These are phyloP conservation scores for Branchinecta lindahli DNA, from an alignment of 1,140 invertebrate species.

Conservation along the genomic window DNA sequence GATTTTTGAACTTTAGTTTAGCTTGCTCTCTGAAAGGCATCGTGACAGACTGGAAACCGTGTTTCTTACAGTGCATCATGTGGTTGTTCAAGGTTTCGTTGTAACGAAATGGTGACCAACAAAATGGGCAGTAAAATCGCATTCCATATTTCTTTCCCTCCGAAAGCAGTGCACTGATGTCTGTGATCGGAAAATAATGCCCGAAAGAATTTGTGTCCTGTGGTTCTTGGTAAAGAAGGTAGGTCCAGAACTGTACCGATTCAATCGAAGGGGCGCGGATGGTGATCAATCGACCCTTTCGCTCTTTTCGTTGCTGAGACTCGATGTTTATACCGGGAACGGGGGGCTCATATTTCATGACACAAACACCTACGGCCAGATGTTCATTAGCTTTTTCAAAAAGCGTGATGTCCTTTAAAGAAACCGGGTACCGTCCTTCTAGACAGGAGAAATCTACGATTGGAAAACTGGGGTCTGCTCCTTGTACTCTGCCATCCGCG, in stretches of 20 bases:
- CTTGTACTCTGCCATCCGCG: not conserved
- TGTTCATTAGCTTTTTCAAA: conserved; percentile 5
- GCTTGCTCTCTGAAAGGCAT: not conserved
- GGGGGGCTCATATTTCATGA: not conserved
- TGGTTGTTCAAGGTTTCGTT: not conserved
- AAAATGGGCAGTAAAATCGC: too few species aligned
- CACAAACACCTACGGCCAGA: not conserved
- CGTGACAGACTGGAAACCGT: not conserved
- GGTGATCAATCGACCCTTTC: not conserved
- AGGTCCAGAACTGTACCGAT: too few species aligned
- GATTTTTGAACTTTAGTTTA: not conserved
- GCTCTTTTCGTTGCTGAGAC: not conserved
- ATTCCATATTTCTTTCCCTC: too few species aligned
- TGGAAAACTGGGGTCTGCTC: not conserved
- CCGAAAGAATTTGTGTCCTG: too few species aligned
- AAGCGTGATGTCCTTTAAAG: not conserved
- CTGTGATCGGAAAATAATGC: too few species aligned
- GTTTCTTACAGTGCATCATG: not conserved
- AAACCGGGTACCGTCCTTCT: too few species aligned
- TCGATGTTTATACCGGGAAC: not conserved
- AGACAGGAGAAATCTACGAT: too few species aligned
- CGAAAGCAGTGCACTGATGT: too few species aligned
- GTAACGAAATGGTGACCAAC: too few species aligned
- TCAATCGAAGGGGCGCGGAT: too few species aligned
- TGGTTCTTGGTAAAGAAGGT: too few species aligned